Percentiles rank a stretch among this genome's conserved stretches.
phyloP scores from a whole-genome alignment of 2,113 vertebrate species.

The Camelus dromedarius region DNA sequence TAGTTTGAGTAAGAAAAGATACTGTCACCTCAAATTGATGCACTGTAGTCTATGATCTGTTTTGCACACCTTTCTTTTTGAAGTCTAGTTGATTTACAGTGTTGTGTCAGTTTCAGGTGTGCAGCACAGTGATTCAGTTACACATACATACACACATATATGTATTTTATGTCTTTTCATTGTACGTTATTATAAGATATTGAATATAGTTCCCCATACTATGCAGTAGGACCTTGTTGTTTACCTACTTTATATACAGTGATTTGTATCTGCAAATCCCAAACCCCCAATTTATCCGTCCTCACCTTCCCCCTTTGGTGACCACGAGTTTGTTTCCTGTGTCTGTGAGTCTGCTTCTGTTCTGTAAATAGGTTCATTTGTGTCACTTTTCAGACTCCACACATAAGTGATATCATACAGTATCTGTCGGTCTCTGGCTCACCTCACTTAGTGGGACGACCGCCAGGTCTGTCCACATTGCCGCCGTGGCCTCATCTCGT shows the following conservation, averaged over 20 bases:
- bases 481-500: neutral
- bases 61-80: accelerated
- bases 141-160: accelerated
- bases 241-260: accelerated
- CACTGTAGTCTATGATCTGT: accelerated
- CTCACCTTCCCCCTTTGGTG: too few relatives aligned
- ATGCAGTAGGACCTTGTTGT: accelerated
- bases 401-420: accelerated
- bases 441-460: neutral
- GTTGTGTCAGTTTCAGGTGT: accelerated
- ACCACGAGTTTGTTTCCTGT: neutral
- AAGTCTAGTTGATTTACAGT: accelerated
- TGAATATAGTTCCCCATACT: accelerated
- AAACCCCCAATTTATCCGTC: too few relatives aligned
- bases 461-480: accelerated
- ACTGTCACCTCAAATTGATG: accelerated
- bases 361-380: too few relatives aligned
- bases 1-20: neutral
- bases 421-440: neutral
- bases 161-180: accelerated
- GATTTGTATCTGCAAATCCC: accelerated
- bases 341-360: neutral
- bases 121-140: accelerated
- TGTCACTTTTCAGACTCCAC: neutral
- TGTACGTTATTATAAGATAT: accelerated